Percentiles rank a stretch among this genome's conserved stretches.
phyloP scores from a whole-genome alignment of 1,140 invertebrate species.

The Panonychus citri region DNA sequence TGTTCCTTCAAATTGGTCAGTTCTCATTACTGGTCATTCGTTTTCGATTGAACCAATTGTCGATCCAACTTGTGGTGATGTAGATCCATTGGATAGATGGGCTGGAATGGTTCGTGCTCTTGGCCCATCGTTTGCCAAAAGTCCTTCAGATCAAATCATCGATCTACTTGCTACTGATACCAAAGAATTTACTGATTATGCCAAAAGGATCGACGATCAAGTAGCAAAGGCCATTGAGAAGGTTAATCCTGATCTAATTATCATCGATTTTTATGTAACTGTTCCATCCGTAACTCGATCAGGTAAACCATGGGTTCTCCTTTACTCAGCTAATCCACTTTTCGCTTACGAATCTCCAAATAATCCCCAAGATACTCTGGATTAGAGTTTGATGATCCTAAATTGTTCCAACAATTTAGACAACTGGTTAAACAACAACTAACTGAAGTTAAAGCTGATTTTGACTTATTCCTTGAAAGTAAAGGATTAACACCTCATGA shows the following conservation, averaged over 20 bases:
- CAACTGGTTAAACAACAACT: background rate
- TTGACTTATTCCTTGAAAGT: background rate
- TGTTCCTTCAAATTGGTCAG: background rate
- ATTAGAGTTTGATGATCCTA: background rate
- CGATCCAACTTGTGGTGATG: no score
- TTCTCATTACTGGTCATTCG: no score
- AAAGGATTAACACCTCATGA: background rate
- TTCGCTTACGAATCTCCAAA: background rate
- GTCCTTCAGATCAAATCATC: no score
- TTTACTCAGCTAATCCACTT: conserved; percentile 5
- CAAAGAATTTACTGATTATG: no score
- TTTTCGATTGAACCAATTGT: no score
- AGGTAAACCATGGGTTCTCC: conserved; percentile 1
- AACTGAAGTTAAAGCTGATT: background rate
- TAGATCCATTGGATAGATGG: no score
- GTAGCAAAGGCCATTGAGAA: background rate
- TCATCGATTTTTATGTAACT: conserved; percentile 4
- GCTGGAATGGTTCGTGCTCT: no score
- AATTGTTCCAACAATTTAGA: background rate
- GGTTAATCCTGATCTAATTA: conserved; percentile 6
- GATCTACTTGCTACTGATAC: no score
- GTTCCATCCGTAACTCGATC: background rate
- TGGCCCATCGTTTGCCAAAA: no score
- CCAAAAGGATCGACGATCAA: no score
- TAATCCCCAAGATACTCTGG: conserved; percentile 1